phyloP scores from a whole-genome alignment of 2,797 vertebrate genomes.

The Alca torda region DNA sequence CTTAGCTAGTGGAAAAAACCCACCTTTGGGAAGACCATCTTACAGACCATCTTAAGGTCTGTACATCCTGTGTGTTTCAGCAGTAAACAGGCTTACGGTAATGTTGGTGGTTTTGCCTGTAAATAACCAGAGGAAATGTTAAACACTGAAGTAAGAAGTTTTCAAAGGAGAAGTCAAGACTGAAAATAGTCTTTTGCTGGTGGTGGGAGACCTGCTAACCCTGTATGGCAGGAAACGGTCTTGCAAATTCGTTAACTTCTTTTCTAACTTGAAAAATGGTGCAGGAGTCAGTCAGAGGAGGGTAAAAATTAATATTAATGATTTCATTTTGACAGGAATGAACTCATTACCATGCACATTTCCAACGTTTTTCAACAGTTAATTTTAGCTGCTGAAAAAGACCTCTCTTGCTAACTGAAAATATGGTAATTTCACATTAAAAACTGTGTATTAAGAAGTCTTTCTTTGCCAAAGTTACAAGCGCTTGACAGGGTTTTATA shows the following conservation, averaged over 20 bases:
- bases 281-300: constrained; percentile 54
- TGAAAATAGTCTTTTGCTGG: background rate
- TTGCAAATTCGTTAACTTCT: constrained; percentile 36
- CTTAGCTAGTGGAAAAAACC: background rate
- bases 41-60: background rate
- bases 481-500: constrained; percentile 65
- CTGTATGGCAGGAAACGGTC: background rate
- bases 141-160: background rate
- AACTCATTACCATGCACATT: constrained; percentile 66
- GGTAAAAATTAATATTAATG: constrained; percentile 69
- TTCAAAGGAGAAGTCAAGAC: background rate
- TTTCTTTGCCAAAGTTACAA: constrained; percentile 68
- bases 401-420: constrained; percentile 62
- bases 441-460: constrained; percentile 66
- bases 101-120: background rate
- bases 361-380: constrained; percentile 71
- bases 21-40: background rate
- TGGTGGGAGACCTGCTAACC: constrained; percentile 4
- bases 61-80: background rate
- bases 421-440: constrained; percentile 70
- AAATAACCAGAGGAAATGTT: background rate
- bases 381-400: constrained; percentile 72
- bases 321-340: constrained; percentile 66
- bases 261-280: constrained; percentile 56
- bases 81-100: background rate